phyloP scores from a whole-genome alignment of 2,113 vertebrate genomes.

The Hippocampus guttulatus region DNA sequence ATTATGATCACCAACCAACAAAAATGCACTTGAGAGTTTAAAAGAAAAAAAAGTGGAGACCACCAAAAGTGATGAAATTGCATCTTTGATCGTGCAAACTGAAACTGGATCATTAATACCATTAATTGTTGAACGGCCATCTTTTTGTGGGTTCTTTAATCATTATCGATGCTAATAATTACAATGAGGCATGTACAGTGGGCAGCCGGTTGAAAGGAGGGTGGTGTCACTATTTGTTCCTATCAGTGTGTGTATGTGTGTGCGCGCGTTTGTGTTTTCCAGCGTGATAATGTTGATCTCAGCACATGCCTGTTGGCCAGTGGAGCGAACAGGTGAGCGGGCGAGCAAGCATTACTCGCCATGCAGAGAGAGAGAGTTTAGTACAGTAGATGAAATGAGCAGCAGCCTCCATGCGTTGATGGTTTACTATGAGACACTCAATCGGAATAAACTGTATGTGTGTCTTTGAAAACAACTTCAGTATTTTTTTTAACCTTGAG shows the following conservation, averaged over 20 bases:
- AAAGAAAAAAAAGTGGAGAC: not conserved
- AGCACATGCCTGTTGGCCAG: constrained; percentile 75
- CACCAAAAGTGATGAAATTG: not conserved
- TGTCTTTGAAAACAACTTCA: not conserved
- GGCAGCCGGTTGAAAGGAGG: not conserved
- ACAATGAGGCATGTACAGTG: constrained; percentile 1
- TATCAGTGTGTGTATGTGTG: constrained; percentile 12
- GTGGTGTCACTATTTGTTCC: constrained; percentile 11
- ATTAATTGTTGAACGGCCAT: not conserved
- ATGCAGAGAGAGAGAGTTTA: constrained; percentile 33
- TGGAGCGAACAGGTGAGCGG: constrained; percentile 70
- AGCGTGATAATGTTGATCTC: constrained; percentile 75
- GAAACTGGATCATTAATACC: not conserved
- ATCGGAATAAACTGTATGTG: not conserved
- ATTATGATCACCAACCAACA: not conserved
- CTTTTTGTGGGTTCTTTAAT: not conserved
- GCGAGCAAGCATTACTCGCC: constrained; percentile 25
- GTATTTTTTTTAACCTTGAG: too few relatives aligned
- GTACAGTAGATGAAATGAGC: constrained; percentile 34
- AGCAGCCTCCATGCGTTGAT: not conserved
- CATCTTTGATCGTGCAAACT: not conserved
- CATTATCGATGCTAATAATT: not conserved
- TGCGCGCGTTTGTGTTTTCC: constrained; percentile 63
- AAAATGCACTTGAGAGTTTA: not conserved
- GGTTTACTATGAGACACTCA: not conserved